Evolutionary conservation across 2,888 invertebrate species (phyloP), one percentile per base, ranked within the genome.

Genomic region (Agrochola litura): DNA sequence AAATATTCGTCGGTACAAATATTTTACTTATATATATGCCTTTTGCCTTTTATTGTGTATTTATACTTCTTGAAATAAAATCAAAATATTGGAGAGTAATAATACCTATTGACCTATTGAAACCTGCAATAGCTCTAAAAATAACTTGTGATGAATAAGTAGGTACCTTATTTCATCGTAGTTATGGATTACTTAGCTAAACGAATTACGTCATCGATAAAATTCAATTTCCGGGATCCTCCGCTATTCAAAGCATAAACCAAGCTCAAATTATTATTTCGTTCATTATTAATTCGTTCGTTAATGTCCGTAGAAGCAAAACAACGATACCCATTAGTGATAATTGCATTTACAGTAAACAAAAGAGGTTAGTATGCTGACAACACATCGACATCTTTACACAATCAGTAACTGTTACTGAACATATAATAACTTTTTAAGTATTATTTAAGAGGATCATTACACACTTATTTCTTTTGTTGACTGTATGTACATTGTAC

Each of bases 291-390:
- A 30, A 30, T 30, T 30, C 30, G 30, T 30, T 30, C 30, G 30
- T 65, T 46, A 75, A 69, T 70, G 54, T 64, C 9, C 56, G 58
- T 25, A 68, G 22, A 54, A 83, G 58, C 64, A 43, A 65, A 25
- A 70, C 54, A 77, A 41, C 64, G 77, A 43, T 63, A 6, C 8
- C 43, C 43, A 78, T 83, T 82, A 72, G 30, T 41, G 54, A 64
- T 54, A 67, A 77, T 58, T 71, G 63, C 43, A 46, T 19, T 61
- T 60, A 68, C 41, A 49, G 22, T 49, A 41, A 60, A 54, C 58
- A 41, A 56, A 30, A 19, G 19, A n/a, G n/a, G 19, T 41, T 14
- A 6, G 66, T 46, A 19, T 61, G 65, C 60, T 67, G 6, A 30
- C 41, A 5, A 56, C 6, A 22, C n/a, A 41, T 14, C 14, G 6